Percentiles rank a stretch among this genome's conserved stretches.
These are phyloP conservation scores for Drosophila pegasa DNA, from an alignment of 2,888 invertebrate genomes.

Conservation along the genomic window DNA sequence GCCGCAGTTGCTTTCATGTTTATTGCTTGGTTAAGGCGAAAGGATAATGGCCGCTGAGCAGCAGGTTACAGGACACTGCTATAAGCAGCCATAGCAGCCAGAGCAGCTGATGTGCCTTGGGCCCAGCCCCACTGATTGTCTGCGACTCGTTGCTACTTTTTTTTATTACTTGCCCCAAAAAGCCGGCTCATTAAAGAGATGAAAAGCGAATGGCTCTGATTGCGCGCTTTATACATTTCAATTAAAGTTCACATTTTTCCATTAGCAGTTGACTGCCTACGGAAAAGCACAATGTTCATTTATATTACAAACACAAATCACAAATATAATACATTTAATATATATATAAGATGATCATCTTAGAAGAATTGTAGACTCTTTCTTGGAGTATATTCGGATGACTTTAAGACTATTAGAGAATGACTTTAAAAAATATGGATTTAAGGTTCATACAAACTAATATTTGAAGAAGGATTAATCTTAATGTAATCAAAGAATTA, in stretches of 20 bases:
- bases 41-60: constrained; percentile 63
- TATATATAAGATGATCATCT: too few species aligned
- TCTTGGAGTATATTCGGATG: too few species aligned
- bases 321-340: constrained; percentile 24
- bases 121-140: constrained; percentile 43
- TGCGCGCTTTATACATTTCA: constrained; percentile 44
- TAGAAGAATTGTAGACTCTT: too few species aligned
- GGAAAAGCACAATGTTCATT: constrained; percentile 54
- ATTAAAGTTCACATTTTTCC: constrained; percentile 52
- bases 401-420: too few species aligned
- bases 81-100: constrained; percentile 21
- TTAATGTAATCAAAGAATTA: too few species aligned
- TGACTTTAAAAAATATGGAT: too few species aligned
- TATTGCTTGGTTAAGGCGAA: constrained; percentile 78
- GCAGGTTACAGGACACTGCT: constrained; percentile 47
- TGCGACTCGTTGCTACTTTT: constrained; percentile 8
- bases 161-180: constrained; percentile 49
- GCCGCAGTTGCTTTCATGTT: constrained; percentile 81
- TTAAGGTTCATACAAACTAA: too few species aligned
- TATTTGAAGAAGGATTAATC: too few species aligned
- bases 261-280: constrained; percentile 22
- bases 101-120: constrained; percentile 24
- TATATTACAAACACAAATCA: constrained; percentile 44
- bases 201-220: constrained; percentile 24
- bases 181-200: constrained; percentile 51